A percentile compares a stretch with the other conserved stretches of the same genome.
These are phyloP conservation scores for Himalopsyche japonica DNA, from an alignment of 2,888 invertebrate genomes.

Conservation along the genomic window DNA sequence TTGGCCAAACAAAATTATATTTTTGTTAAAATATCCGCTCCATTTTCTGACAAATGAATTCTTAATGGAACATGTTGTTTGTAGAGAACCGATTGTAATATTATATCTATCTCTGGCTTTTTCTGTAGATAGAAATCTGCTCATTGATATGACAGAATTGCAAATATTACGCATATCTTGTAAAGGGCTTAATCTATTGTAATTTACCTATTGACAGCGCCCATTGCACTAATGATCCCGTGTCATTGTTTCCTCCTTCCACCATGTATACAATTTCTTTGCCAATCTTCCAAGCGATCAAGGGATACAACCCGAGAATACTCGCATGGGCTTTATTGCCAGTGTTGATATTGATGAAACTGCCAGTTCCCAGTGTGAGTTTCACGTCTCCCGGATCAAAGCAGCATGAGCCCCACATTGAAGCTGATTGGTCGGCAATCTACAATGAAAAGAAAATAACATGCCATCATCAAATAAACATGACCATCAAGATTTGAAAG, in stretches of 20 bases:
- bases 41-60: no score
- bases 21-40: no score
- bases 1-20: no score
- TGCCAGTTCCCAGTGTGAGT: conserved; percentile 89
- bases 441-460: conserved; percentile 45
- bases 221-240: conserved; percentile 88
- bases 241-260: conserved; percentile 88
- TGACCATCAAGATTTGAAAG: no score
- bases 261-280: conserved; percentile 67
- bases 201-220: conserved; percentile 68
- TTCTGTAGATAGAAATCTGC: no score
- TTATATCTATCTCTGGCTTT: no score
- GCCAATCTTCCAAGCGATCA: conserved; percentile 81
- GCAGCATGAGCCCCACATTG: conserved; percentile 86
- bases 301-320: conserved; percentile 83
- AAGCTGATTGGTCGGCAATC: conserved; percentile 89
- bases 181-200: no score
- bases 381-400: conserved; percentile 79
- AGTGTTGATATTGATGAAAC: conserved; percentile 85
- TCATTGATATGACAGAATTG: no score
- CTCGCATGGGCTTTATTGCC: conserved; percentile 77
- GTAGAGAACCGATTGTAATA: no score
- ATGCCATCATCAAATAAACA: no score
- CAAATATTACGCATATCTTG: no score
- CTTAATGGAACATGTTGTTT: no score